These are phyloP conservation scores for Tigriopus californicus DNA, from an alignment of 2,888 invertebrate genomes.

Conservation along the genomic window DNA sequence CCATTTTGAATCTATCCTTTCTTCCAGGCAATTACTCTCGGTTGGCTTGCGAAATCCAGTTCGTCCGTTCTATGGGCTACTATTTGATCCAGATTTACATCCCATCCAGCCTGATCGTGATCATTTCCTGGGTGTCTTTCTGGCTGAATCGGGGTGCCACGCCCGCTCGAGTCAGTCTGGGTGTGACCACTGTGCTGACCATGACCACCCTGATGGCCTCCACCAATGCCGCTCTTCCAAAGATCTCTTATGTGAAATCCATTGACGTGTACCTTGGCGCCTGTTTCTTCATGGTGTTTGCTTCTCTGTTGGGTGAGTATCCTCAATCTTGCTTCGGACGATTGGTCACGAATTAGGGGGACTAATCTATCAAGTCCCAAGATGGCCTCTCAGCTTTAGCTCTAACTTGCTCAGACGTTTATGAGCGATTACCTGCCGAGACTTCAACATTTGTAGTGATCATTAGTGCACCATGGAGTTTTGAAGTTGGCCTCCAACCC, in stretches of 20 bases:
- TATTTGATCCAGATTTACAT: conserved; percentile 96
- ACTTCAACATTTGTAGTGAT: no score
- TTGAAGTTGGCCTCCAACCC: no score
- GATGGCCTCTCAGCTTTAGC: no score
- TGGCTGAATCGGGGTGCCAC: conserved; percentile 90
- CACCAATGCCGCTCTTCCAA: conserved; percentile 86
- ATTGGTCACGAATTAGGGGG: background rate
- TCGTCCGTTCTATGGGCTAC: conserved; percentile 94
- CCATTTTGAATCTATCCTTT: no score
- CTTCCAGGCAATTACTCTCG: conserved; percentile 73
- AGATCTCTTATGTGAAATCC: conserved; percentile 93
- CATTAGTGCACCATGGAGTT: no score
- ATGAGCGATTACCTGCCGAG: no score
- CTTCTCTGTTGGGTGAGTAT: conserved; percentile 64
- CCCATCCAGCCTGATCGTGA: conserved; percentile 87
- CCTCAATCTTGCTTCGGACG: no score
- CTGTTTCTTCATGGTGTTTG: conserved; percentile 98
- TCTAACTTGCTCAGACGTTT: no score
- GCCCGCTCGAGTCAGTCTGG: conserved; percentile 77
- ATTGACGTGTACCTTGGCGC: conserved; percentile 93
- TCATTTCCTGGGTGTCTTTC: conserved; percentile 75
- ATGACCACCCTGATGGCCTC: conserved; percentile 96
- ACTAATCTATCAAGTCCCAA: background rate
- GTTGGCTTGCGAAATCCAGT: conserved; percentile 86
- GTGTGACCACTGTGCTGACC: conserved; percentile 87